Evolutionary conservation across 2,888 invertebrate genomes (phyloP).

Genomic region (Nemurella pictetii): DNA sequence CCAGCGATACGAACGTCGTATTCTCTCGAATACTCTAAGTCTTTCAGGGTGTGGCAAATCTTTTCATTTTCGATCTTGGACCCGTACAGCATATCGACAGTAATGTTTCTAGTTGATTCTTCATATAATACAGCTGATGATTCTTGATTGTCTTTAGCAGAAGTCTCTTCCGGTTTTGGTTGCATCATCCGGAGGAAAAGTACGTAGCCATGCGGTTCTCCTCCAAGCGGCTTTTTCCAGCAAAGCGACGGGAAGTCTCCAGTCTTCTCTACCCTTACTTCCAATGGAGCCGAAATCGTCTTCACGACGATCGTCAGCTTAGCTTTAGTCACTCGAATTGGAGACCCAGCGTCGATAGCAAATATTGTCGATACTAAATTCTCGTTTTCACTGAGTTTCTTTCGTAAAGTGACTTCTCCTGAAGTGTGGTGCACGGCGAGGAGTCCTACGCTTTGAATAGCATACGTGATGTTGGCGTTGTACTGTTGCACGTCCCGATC

Average conservation of each 20-base stretch:
- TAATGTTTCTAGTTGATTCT: neutral
- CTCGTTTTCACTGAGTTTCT: conserved; percentile 4
- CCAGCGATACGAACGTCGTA: conserved; percentile 30
- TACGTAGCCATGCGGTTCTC: conserved; percentile 31
- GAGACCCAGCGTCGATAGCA: conserved; percentile 39
- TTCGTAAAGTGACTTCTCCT: conserved; percentile 33
- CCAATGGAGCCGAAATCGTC: conserved; percentile 31
- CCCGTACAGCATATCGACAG: neutral
- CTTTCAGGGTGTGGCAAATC: conserved; percentile 10
- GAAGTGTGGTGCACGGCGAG: conserved; percentile 30
- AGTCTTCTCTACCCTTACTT: conserved; percentile 6
- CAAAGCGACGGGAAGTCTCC: conserved; percentile 24
- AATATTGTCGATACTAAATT: conserved; percentile 26
- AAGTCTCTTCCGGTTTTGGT: neutral
- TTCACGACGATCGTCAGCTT: conserved; percentile 34
- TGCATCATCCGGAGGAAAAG: conserved; percentile 1
- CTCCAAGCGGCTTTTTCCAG: conserved; percentile 24
- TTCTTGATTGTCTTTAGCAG: neutral
- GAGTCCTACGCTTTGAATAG: conserved; percentile 25
- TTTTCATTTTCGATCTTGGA: neutral
- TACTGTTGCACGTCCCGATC: conserved; percentile 35
- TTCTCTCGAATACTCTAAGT: conserved; percentile 12
- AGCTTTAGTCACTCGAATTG: conserved; percentile 14
- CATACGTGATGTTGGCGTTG: conserved; percentile 37
- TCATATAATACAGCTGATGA: neutral